phyloP scores from a whole-genome alignment of 2,797 vertebrate genomes.

The Anabas testudineus region DNA sequence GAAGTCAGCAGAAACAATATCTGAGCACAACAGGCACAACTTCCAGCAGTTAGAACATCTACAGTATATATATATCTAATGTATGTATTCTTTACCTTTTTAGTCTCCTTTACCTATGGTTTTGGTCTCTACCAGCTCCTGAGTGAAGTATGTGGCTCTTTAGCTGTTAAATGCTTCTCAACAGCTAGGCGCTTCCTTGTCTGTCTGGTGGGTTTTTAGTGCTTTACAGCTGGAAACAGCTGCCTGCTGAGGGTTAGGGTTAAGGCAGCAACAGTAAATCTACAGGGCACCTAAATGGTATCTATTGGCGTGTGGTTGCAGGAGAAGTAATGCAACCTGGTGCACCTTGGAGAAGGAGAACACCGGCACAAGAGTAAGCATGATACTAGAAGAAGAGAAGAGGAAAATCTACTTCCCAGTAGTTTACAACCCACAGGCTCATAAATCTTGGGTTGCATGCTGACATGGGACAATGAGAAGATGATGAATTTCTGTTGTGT shows the following conservation, averaged over 20 bases:
- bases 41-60: background rate
- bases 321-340: background rate
- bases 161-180: background rate
- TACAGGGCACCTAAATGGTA: too few relatives aligned
- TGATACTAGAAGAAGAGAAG: background rate
- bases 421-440: background rate
- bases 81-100: too few relatives aligned
- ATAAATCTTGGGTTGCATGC: background rate
- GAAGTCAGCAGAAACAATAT: background rate
- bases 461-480: slow-evolving; percentile 6
- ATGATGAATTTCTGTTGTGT: slow-evolving; percentile 1
- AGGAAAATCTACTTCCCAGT: too few relatives aligned
- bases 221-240: background rate
- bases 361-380: background rate
- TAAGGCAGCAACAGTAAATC: too few relatives aligned
- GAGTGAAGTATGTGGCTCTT: background rate
- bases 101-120: background rate
- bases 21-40: too few relatives aligned
- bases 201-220: background rate
- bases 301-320: background rate
- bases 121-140: background rate
- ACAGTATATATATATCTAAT: background rate
- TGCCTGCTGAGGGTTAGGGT: too few relatives aligned
- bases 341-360: background rate
- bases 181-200: background rate